Base-by-base conservation (phyloP, 2,113 vertebrate genomes). In the Chamaetylas fuelleborni region DNA sequence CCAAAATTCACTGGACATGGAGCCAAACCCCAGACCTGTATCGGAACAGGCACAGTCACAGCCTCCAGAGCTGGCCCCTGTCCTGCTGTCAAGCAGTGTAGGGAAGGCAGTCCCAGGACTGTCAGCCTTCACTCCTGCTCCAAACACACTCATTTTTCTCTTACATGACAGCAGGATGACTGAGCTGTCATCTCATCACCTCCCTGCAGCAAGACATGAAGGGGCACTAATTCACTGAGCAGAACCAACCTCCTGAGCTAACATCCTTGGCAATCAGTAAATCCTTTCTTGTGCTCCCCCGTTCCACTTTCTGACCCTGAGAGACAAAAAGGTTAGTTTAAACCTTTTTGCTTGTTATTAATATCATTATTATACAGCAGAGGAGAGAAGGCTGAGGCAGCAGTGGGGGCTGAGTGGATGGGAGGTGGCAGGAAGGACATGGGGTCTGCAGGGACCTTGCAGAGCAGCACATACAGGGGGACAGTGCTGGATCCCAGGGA, bases 201-300 rank as follows among this genome's bases (percentile, higher is more conserved):
- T 79, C 53, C 14, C 51, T 23, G 43, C 7, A 72, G 69, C 57
- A 76, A 20, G 73, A 45, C 77, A 72, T 72, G 14, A 5, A 81
- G 86, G 81, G 70, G 47, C 81, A 71, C 65, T 79, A 84, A 95
- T 60, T 91, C 86, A 92, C 72, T 57, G 77, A 64, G 22, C 70
- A 42, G 42, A 40, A 48, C n/a, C 45, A 72, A 72, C 57, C 81
- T 80, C 81, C 65, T 87, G 86, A 94, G 42, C 58, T 4, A 14
- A 29, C 0, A 0, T 54, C 89, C 81, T 70, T 84, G 72, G 76
- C 45, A 3, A 7, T 8, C 65, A 79, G 1, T 57, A 93, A 92
- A 91, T 85, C 70, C 69, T 85, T n/a, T 31, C 45, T 14, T 6
- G 1, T 12, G 42, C 20, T 84, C 48, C 65, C 42, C 69, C 73